These are phyloP conservation scores for Heteromurus nitidus DNA, from an alignment of 2,888 invertebrate species.

Conservation along the genomic window DNA sequence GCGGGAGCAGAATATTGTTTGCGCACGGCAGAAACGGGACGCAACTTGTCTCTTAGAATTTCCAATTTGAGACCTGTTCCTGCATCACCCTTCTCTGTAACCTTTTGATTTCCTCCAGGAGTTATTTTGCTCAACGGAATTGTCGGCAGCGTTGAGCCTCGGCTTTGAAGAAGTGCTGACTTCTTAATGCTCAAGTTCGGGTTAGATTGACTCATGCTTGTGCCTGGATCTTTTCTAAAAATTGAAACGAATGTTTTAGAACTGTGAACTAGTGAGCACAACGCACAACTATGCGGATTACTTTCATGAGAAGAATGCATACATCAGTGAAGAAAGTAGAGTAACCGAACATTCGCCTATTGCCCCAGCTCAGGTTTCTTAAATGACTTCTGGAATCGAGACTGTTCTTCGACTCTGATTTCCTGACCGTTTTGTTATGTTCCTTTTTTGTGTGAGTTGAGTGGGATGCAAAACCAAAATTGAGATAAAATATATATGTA, in stretches of 20 bases:
- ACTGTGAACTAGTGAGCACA: background rate
- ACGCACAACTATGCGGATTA: background rate
- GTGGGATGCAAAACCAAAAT: too few species aligned
- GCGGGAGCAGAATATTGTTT: background rate
- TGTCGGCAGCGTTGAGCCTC: background rate
- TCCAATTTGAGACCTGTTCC: background rate
- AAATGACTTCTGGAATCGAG: too few species aligned
- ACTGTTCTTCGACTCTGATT: too few species aligned
- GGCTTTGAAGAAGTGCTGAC: background rate
- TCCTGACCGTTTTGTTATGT: too few species aligned
- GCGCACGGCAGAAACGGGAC: background rate
- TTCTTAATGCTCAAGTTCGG: background rate
- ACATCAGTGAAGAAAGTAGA: too few species aligned
- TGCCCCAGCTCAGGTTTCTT: too few species aligned
- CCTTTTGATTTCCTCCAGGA: background rate
- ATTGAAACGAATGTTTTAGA: background rate
- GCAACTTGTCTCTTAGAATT: background rate
- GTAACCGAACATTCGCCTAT: too few species aligned
- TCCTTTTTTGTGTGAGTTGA: too few species aligned
- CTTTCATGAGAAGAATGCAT: too few species aligned
- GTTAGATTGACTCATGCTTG: constrained; percentile 22
- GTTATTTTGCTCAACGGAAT: background rate
- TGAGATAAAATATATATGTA: too few species aligned
- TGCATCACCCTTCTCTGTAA: constrained; percentile 34
- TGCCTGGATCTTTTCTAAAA: background rate